Evolutionary conservation across 2,888 invertebrate species (phyloP).

Genomic region (Drosophila anomelani): DNA sequence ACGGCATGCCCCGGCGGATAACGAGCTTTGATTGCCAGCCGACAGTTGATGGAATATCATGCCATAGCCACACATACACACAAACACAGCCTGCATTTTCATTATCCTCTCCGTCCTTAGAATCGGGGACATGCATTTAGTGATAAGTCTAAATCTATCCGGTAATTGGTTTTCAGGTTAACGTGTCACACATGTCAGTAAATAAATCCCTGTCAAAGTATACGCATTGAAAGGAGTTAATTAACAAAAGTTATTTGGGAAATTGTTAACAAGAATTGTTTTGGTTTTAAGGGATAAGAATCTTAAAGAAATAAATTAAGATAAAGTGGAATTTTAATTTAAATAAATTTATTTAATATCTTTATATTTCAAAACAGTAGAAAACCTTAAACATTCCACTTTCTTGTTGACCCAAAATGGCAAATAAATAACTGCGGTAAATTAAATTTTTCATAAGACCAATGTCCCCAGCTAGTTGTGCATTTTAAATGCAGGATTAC

Average conservation of each 20-base stretch:
- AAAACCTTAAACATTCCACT: background rate
- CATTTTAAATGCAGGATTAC: conserved; percentile 10
- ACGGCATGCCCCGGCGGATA: conserved; percentile 41
- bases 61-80: background rate
- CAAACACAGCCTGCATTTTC: background rate
- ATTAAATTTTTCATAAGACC: conserved; percentile 10
- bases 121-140: conserved; percentile 12
- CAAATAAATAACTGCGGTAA: conserved; percentile 11
- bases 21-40: conserved; percentile 43
- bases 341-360: background rate
- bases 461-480: conserved; percentile 13
- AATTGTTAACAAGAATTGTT: background rate
- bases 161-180: conserved; percentile 22
- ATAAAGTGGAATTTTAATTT: background rate
- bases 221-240: background rate
- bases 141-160: conserved; percentile 22
- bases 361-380: background rate
- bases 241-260: background rate
- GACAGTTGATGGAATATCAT: conserved; percentile 33
- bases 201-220: background rate
- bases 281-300: background rate
- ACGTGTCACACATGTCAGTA: background rate
- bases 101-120: background rate
- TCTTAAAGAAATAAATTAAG: too few relatives aligned
- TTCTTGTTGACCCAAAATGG: background rate